Evolutionary conservation across 2,888 invertebrate species (phyloP), one percentile per base, ranked within the genome.

Genomic region (Danaus chrysippus): DNA sequence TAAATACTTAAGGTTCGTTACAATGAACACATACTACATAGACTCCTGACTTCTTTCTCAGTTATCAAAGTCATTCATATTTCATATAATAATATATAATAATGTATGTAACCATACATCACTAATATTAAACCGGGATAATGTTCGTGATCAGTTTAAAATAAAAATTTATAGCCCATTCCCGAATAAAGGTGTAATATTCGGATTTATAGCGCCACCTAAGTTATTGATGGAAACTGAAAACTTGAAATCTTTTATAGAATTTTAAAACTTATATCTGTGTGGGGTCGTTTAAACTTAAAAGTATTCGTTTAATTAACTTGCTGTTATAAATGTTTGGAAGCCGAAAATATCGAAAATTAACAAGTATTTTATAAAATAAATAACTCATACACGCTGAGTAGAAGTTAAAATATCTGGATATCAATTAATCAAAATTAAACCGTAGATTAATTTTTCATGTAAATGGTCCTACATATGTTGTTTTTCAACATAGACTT

Each of bases 121-220:
- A 74, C 78, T 78, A 81, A 82, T 83, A 83, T 82, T 77, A 77
- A 82, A 82, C 75, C 75, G 70, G 74, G 74, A 77, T 81, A 81
- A 81, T 78, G 79, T 75, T 74, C 68, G 75, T 77, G 82, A 84
- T 83, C 81, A 79, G 76, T 82, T 83, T 82, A 78, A 81, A 83
- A 78, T 78, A 76, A 73, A 75, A 79, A 82, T 81, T 78, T 81
- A 81, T 78, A 58, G 71, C 72, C 64, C 66, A 67, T 59, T 66
- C 67, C 52, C 42, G 62, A 65, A 69, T 69, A 63, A 65, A 69
- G 61, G 63, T 67, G 69, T 56, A 58, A 65, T 66, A 63, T 59
- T 58, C 55, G 60, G 56, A 66, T 68, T 67, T 65, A 67, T 67
- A 63, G 46, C 54, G 42, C 68, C 62, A 60, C 66, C 66, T 68